phyloP scores from a whole-genome alignment of 2,888 invertebrate species.

The Vanessa cardui region DNA sequence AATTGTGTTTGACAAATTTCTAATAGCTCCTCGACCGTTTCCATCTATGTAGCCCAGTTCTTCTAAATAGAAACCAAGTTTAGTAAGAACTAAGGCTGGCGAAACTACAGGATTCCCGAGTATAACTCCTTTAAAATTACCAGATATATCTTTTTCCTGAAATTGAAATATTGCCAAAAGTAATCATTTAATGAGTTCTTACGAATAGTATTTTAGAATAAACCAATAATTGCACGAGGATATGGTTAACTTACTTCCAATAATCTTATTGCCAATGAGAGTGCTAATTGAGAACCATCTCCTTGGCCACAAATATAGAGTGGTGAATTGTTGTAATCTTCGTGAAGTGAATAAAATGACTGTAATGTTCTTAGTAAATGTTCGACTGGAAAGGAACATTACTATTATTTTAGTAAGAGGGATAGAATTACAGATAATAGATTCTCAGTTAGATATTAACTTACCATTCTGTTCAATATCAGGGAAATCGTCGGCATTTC shows the following conservation, averaged over 20 bases:
- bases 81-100: slow-evolving; percentile 76
- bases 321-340: slow-evolving; percentile 85
- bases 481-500: slow-evolving; percentile 45
- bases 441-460: slow-evolving; percentile 18
- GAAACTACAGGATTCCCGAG: slow-evolving; percentile 94
- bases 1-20: slow-evolving; percentile 77
- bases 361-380: slow-evolving; percentile 88
- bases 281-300: slow-evolving; percentile 94
- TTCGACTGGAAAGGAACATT: slow-evolving; percentile 70
- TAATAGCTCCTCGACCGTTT: slow-evolving; percentile 82
- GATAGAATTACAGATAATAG: slow-evolving; percentile 5
- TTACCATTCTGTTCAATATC: slow-evolving; percentile 80
- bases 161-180: slow-evolving; percentile 7
- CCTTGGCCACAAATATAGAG: slow-evolving; percentile 93
- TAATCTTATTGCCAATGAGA: slow-evolving; percentile 85
- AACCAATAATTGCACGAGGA: no score
- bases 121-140: slow-evolving; percentile 88
- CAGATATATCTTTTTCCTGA: slow-evolving; percentile 74
- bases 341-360: slow-evolving; percentile 85
- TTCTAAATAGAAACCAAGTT: slow-evolving; percentile 72
- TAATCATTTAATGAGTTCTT: neutral
- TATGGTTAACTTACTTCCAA: slow-evolving; percentile 59
- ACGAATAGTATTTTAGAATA: neutral
- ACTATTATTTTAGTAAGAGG: no score
- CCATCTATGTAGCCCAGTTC: slow-evolving; percentile 86